Percentiles rank a stretch among this genome's conserved stretches.
These are phyloP conservation scores for Epirrhoe tristata DNA, from an alignment of 2,888 invertebrate species.

Conservation along the genomic window DNA sequence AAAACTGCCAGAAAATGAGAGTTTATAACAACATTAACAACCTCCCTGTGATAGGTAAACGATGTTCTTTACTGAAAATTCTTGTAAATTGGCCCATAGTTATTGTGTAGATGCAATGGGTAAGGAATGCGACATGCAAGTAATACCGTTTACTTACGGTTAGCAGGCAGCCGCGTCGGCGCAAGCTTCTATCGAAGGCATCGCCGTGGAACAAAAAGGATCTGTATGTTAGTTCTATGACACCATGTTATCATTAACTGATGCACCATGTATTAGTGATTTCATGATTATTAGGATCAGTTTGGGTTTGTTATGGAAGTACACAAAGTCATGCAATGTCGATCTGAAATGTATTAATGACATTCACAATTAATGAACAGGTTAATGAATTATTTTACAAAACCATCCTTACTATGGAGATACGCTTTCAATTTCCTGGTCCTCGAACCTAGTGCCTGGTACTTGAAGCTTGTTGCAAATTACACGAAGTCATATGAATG, in stretches of 20 bases:
- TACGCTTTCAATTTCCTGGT: not conserved
- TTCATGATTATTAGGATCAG: not conserved
- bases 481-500: too few relatives aligned
- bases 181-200: slow-evolving; percentile 69
- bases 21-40: too few relatives aligned
- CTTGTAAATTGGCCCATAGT: not conserved
- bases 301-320: not conserved
- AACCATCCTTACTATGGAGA: not conserved
- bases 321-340: not conserved
- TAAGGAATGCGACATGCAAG: slow-evolving; percentile 59
- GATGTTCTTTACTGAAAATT: not conserved
- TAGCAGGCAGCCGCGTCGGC: slow-evolving; percentile 66
- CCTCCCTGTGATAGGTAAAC: not conserved
- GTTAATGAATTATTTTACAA: not conserved
- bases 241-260: slow-evolving; percentile 73
- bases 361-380: not conserved
- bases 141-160: slow-evolving; percentile 73
- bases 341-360: slow-evolving; percentile 1
- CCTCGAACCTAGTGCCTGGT: too few relatives aligned
- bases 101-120: slow-evolving; percentile 5
- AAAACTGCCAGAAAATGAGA: too few relatives aligned
- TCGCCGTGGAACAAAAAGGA: slow-evolving; percentile 66
- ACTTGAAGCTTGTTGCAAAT: too few relatives aligned
- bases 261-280: slow-evolving; percentile 41
- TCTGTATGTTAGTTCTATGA: slow-evolving; percentile 52